phyloP scores from a whole-genome alignment of 2,797 vertebrate genomes.

The Okamejei kenojei region DNA sequence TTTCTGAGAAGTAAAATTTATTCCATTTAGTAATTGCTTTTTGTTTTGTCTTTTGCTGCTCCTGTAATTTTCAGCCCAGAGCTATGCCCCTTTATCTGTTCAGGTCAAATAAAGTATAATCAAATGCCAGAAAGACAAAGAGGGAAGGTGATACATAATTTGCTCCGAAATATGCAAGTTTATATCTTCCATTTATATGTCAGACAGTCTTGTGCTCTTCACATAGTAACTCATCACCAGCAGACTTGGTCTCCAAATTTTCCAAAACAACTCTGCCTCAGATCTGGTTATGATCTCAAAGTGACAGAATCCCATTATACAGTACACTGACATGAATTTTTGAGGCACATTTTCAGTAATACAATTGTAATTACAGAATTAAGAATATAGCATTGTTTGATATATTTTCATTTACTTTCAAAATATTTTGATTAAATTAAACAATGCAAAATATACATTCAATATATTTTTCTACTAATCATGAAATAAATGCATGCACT shows the following conservation, averaged over 20 bases:
- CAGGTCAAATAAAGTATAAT: neutral
- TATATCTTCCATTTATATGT: neutral
- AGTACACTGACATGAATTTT: neutral
- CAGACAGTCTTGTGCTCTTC: neutral
- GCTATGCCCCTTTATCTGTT: neutral
- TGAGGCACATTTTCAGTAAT: neutral
- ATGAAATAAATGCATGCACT: slow-evolving; percentile 22
- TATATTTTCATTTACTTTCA: slow-evolving; percentile 7
- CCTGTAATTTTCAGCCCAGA: neutral
- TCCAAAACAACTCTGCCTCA: neutral
- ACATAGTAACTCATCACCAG: neutral
- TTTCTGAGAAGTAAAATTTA: neutral
- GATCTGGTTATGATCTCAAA: neutral
- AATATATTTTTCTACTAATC: neutral
- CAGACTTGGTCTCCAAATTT: neutral
- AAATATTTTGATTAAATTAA: neutral
- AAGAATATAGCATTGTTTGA: neutral
- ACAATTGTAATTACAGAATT: neutral
- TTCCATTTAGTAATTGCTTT: neutral
- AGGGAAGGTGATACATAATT: neutral
- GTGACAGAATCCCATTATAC: neutral
- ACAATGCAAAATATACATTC: neutral
- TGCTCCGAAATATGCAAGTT: neutral
- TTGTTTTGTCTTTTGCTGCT: slow-evolving; percentile 1
- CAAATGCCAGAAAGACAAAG: neutral